These are phyloP conservation scores for Verasper variegatus DNA, from an alignment of 2,113 vertebrate genomes.

Conservation along the genomic window DNA sequence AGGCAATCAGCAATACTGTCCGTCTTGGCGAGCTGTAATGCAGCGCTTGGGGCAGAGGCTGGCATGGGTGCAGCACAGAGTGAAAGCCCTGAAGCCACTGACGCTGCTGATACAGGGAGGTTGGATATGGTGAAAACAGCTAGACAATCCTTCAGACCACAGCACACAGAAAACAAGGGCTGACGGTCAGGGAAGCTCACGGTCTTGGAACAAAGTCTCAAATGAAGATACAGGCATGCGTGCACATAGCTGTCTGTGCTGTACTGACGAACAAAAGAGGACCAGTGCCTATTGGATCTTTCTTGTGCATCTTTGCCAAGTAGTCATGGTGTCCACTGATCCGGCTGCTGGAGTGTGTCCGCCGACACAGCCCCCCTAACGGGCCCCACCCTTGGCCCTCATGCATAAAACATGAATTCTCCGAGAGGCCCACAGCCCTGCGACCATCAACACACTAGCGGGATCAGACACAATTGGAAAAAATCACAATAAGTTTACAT, in stretches of 20 bases:
- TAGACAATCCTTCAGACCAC: slow-evolving; percentile 42
- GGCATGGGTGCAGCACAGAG: slow-evolving; percentile 25
- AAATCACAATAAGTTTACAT: slow-evolving; percentile 48
- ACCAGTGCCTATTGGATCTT: slow-evolving; percentile 51
- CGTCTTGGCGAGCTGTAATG: slow-evolving; percentile 6
- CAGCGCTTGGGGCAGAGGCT: slow-evolving; percentile 14
- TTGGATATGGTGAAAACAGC: slow-evolving; percentile 11
- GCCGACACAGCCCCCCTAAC: slow-evolving; percentile 52
- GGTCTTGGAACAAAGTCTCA: slow-evolving; percentile 24
- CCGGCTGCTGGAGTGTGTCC: slow-evolving; percentile 57
- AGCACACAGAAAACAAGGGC: slow-evolving; percentile 32
- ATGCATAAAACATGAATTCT: slow-evolving; percentile 78
- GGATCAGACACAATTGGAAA: slow-evolving; percentile 38
- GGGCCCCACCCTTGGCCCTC: slow-evolving; percentile 71
- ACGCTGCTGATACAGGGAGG: slow-evolving; percentile 12
- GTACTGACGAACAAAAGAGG: slow-evolving; percentile 56
- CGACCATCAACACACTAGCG: slow-evolving; percentile 37
- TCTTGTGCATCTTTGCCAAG: slow-evolving; percentile 73
- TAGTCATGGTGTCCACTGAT: slow-evolving; percentile 67
- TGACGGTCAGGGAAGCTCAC: slow-evolving; percentile 19
- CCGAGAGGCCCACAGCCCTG: slow-evolving; percentile 63
- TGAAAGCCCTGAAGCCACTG: slow-evolving; percentile 40
- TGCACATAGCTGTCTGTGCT: slow-evolving; percentile 25
- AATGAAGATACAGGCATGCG: slow-evolving; percentile 49
- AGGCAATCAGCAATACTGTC: slow-evolving; percentile 39